Base-by-base conservation (phyloP, 2,797 vertebrate species). In the Amniataba percoides region DNA sequence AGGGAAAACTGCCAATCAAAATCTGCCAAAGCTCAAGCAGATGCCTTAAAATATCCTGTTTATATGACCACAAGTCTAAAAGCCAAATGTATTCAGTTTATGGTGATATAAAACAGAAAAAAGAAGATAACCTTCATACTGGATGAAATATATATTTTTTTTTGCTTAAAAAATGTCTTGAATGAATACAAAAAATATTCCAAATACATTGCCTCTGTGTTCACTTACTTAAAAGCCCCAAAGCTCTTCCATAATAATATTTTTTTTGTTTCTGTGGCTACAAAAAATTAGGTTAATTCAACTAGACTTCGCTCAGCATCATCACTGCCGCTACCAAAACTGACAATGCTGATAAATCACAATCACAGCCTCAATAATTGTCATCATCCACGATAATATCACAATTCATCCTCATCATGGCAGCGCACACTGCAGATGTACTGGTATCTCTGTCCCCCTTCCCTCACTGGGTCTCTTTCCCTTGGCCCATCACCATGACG, bases 401-500 rank as follows among this genome's bases (percentile, higher is more conserved):
- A 60, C 78, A 62, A 56, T 86, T 62, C 77, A 71, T 69, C 71
- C 78, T 85, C 75, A 55, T 76, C 69, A 55, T 25, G 14, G 14
- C n/a, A 59, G 27, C 56, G 62, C 65, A 78, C 79, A 74, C 78
- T 88, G 88, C 89, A 90, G 88, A 91, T 89, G 81, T 75, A 80
- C 81, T 86, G 84, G 84, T 88, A 91, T 88, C 82, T 89, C 79
- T 83, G 80, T 81, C 74, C 80, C 80, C 66, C 57, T 81, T 82
- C 81, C 79, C 82, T 91, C 90, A 36, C 70, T 81, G 74, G 85
- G 88, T 89, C 78, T 87, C 84, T 77, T 71, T 90, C 87, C 88
- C 82, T 82, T 81, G 77, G 87, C 81, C 88, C 84, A 84, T 93
- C 89, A 91, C 93, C 91, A 94, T 94, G 91, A 88, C 92, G 87